Percentiles rank a stretch among this genome's conserved stretches.
Evolutionary conservation across 2,797 vertebrate genomes (phyloP).

Genomic region (Lindbergichthys nudifrons): DNA sequence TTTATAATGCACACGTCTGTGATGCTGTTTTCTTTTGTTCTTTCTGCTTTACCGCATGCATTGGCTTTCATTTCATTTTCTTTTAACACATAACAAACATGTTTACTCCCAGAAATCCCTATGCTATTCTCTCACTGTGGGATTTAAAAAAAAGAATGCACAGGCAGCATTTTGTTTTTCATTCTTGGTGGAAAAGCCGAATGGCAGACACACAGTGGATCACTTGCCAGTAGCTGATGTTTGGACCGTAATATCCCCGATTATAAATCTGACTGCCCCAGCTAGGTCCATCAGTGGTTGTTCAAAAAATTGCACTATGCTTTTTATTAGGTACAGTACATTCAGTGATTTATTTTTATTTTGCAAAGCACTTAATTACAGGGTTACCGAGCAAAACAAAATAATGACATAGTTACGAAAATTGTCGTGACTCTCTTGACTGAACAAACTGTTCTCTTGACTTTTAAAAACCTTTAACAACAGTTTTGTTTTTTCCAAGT

Average conservation of each 20-base stretch:
- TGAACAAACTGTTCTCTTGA: too few relatives aligned
- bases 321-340: neutral
- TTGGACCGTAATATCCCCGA: constrained; percentile 25
- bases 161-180: constrained; percentile 38
- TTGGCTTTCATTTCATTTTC: constrained; percentile 52
- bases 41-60: constrained; percentile 15
- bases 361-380: neutral
- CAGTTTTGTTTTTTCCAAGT: fast-evolving
- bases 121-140: constrained; percentile 18
- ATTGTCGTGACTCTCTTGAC: neutral
- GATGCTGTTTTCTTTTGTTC: constrained; percentile 31
- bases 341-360: neutral
- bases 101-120: constrained; percentile 48
- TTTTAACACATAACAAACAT: constrained; percentile 33
- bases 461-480: neutral
- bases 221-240: constrained; percentile 27
- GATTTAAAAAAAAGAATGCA: neutral
- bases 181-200: constrained; percentile 38
- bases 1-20: constrained; percentile 49
- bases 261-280: constrained; percentile 16
- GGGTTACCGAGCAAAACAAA: neutral
- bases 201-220: constrained; percentile 3
- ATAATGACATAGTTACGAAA: neutral
- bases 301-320: neutral
- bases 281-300: neutral